Conservation (phyloP, 2,113 vertebrate genomes). For the Ahaetulla prasina region DNA sequence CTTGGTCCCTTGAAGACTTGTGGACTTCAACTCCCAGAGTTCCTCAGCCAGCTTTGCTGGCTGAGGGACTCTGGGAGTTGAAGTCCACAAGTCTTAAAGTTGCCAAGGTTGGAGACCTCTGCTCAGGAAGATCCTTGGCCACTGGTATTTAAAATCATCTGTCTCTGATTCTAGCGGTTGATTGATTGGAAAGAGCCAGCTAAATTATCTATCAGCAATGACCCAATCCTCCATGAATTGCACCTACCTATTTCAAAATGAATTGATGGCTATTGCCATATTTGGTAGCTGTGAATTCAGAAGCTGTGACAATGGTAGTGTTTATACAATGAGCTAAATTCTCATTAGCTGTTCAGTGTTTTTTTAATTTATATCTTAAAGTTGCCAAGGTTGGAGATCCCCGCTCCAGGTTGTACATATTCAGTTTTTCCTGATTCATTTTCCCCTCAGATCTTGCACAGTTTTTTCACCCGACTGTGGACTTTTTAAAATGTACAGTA, state of each 20-base stretch:
- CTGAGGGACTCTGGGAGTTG: no score
- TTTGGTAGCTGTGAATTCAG: background rate
- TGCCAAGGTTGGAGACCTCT: no score
- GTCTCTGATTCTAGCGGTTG: background rate
- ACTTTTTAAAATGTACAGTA: background rate
- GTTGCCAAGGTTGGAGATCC: no score
- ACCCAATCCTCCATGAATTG: background rate
- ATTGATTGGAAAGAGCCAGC: background rate
- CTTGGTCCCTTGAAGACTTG: no score
- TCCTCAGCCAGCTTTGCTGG: no score
- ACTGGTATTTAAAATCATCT: background rate
- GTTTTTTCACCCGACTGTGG: background rate
- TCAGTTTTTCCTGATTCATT: background rate
- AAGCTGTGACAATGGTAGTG: background rate
- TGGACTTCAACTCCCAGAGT: no score
- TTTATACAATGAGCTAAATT: background rate
- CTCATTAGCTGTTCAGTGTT: background rate
- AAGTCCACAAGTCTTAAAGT: no score
- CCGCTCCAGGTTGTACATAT: background rate
- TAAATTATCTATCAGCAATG: background rate
- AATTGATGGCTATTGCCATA: background rate
- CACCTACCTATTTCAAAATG: background rate
- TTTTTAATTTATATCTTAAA: background rate
- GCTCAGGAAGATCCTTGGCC: background rate
- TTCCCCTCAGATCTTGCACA: background rate